Base-by-base conservation (phyloP, 2,113 vertebrate species). In the Channa argus region DNA sequence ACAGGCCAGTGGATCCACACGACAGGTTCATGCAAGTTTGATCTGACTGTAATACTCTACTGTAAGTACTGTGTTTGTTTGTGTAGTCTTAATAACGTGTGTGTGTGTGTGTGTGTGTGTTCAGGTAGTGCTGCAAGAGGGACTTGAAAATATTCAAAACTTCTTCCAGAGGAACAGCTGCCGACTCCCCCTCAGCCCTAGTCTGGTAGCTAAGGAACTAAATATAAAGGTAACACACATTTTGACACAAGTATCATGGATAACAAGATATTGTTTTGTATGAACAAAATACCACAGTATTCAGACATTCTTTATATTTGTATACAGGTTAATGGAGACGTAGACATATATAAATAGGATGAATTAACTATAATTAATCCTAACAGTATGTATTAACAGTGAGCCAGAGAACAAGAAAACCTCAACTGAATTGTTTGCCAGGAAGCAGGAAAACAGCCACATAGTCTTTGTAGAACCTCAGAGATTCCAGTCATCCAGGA, bases 121-220 rank as follows among this genome's bases (percentile, higher is more conserved):
- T 56, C 66, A 99, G 98, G 90, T 92, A 74, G 96, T 96, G 44
- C 94, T 99, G 46, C 96, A 97, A 83, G 97, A 95, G 65, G 96
- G 97, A 6, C 96, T 99, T 88, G 98, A 97, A 85, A 94, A 93
- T n/a, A 92, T 98, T 13, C 97, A 98, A 86, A 95, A 95, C 11
- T 96, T 98, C 85, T 97, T 99, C 92, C 89, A 96, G 88, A 96
- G 90, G 88, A 96, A 95, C 87, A 95, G 92, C 78, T 98, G 97
- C 50, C 94, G 96, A 55, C 92, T 99, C 47, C 98, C 98, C 55
- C 96, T 99, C 67, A 96, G 95, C 83, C 97, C 98, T 77, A 97
- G 97, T 81, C 94, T 99, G 60, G 96, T 98, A 86, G 97, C 96
- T 78, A 98, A 97, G 80, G 96, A 96, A 65, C 92, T 99, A 39